A percentile compares a stretch with the other conserved stretches of the same genome.
Evolutionary conservation across 30 jellyfish, hydroid and myxozoan species (phyloP).

Genomic region (Hydractinia symbiolongicarpus): DNA sequence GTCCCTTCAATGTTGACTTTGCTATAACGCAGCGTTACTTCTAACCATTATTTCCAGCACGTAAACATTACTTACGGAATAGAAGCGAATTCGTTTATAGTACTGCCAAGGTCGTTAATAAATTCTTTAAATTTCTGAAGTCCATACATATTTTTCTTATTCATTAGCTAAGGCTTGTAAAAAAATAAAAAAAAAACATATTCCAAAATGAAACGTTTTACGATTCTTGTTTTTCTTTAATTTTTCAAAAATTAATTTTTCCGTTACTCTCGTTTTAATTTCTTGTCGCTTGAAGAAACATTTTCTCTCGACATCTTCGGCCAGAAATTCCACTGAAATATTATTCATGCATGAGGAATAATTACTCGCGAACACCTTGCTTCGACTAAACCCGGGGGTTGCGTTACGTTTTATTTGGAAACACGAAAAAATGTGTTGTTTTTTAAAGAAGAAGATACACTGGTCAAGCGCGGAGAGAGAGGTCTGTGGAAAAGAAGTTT

Average conservation of each 20-base stretch:
- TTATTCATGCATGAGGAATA: neutral
- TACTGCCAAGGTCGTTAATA: slow-evolving; percentile 82
- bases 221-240: too few relatives aligned
- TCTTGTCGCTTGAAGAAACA: slow-evolving; percentile 23
- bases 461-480: too few relatives aligned
- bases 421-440: too few relatives aligned
- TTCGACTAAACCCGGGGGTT: slow-evolving; percentile 29
- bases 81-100: slow-evolving; percentile 74
- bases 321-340: slow-evolving; percentile 1
- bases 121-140: slow-evolving; percentile 77
- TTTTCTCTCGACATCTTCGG: slow-evolving; percentile 27
- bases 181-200: neutral
- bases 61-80: slow-evolving; percentile 61
- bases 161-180: neutral
- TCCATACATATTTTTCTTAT: slow-evolving; percentile 51
- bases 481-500: too few relatives aligned
- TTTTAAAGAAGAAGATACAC: too few relatives aligned
- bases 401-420: neutral
- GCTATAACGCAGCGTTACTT: too few relatives aligned
- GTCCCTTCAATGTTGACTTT: too few relatives aligned
- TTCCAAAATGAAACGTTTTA: neutral
- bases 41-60: too few relatives aligned
- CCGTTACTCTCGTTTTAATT: too few relatives aligned
- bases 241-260: too few relatives aligned
- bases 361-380: slow-evolving; percentile 31